Base-by-base conservation (phyloP, 2,797 vertebrate species). In the Pseudochaenichthys georgianus region DNA sequence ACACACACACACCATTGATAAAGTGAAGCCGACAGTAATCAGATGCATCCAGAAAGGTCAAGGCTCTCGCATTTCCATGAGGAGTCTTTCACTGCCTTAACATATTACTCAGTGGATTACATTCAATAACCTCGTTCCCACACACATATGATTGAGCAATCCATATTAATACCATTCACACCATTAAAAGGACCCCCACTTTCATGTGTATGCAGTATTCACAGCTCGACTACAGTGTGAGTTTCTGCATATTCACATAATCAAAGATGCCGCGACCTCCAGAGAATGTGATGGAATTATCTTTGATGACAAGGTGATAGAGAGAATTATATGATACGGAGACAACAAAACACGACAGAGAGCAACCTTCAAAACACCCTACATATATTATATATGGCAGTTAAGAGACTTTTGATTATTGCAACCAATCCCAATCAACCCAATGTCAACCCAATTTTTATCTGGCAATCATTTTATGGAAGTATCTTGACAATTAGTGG, bases 21-120 rank as follows among this genome's bases (percentile, higher is more conserved):
- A 83, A 90, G 75, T 73, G 75, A 73, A 79, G 75, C 54, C 0
- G 85, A 85, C 86, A 85, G 63, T 84, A 88, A 89, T 89, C 78
- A 85, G 70, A 90, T 87, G 81, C 77, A 80, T 67, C 50, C 63
- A 38, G 59, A 90, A 90, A 90, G 89, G 87, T 89, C 84, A 65
- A 66, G 57, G 70, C 77, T 57, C 68, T 57, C 50, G 61, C 46
- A 55, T 83, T 79, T 86, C 76, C 84, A 83, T 53, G 61, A 81
- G 57, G 57, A 82, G 71, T 80, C 83, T 75, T 65, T 82, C 47
- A 13, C 76, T 75, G 87, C 82, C 77, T 82, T 69, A 88, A 87
- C 81, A 84, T 57, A 84, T 87, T 76, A 88, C 62, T 76, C 77
- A 53, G 48, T 54, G 67, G 54, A 85, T 88, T 81, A 75, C 77